Conservation (phyloP, 2,113 vertebrate species). For the Oncorhynchus gorbuscha region DNA sequence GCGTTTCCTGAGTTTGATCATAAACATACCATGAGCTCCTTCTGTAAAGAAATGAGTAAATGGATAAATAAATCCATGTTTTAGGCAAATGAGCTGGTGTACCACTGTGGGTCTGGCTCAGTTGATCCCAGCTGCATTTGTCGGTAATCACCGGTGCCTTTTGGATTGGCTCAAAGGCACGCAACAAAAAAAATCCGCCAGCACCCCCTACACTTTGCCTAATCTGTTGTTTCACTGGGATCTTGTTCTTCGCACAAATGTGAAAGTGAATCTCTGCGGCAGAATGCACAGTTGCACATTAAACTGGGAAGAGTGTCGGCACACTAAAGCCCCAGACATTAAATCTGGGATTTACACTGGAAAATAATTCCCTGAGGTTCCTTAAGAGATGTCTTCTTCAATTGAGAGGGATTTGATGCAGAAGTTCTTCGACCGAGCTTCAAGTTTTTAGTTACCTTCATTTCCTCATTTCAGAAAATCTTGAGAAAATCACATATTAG, state of each 20-base stretch:
- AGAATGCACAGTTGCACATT: slow-evolving; percentile 60
- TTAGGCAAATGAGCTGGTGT: slow-evolving; percentile 66
- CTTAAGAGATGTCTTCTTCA: slow-evolving; percentile 33
- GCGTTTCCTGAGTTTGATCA: slow-evolving; percentile 49
- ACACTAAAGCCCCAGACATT: slow-evolving; percentile 52
- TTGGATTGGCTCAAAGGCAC: slow-evolving; percentile 73
- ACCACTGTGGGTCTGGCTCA: slow-evolving; percentile 52
- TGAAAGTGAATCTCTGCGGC: slow-evolving; percentile 54
- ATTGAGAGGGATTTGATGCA: slow-evolving; percentile 28
- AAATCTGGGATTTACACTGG: slow-evolving; percentile 55
- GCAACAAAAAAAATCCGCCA: slow-evolving; percentile 69
- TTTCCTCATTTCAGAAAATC: neutral
- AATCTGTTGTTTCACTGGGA: slow-evolving; percentile 68
- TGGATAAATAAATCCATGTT: slow-evolving; percentile 66
- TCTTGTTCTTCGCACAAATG: slow-evolving; percentile 57
- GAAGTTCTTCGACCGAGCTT: slow-evolving; percentile 39
- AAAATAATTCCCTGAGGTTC: slow-evolving; percentile 45
- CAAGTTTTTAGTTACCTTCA: slow-evolving; percentile 32
- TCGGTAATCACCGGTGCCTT: slow-evolving; percentile 70
- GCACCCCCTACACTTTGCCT: slow-evolving; percentile 61
- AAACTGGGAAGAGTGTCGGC: slow-evolving; percentile 49
- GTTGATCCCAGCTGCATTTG: slow-evolving; percentile 72
- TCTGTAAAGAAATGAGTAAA: slow-evolving; percentile 57
- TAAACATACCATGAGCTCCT: slow-evolving; percentile 42
- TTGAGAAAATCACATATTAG: neutral